phyloP scores from a whole-genome alignment of 2,888 invertebrate species.

The Microctonus aethiopoides region DNA sequence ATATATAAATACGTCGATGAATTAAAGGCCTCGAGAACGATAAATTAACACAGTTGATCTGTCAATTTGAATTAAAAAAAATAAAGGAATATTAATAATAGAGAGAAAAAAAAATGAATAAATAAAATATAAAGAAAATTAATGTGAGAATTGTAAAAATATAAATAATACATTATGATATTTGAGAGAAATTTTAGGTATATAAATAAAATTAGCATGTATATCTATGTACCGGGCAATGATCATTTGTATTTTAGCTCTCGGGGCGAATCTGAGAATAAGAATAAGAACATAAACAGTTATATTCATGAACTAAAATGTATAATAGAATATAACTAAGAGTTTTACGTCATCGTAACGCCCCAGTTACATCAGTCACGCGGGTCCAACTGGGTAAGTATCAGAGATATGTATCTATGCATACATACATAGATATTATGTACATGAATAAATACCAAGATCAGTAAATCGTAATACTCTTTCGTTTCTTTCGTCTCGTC shows the following conservation, averaged over 20 bases:
- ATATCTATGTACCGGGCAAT: not conserved
- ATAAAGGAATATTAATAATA: not conserved
- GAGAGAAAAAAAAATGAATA: too few relatives aligned
- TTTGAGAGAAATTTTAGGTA: not conserved
- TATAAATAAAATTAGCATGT: not conserved
- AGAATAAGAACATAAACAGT: not conserved
- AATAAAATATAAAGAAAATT: too few relatives aligned
- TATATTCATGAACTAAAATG: not conserved
- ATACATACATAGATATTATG: constrained; percentile 6
- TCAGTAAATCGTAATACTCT: constrained; percentile 24
- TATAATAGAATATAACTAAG: constrained; percentile 37
- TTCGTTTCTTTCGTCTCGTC: constrained; percentile 14
- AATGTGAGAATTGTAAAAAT: not conserved
- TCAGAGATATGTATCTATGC: constrained; percentile 18
- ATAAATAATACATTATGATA: not conserved
- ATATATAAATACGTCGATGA: constrained; percentile 40
- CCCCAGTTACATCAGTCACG: constrained; percentile 60
- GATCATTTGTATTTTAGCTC: not conserved
- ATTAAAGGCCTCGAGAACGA: too few relatives aligned
- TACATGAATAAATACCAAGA: constrained; percentile 5
- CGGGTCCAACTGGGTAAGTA: constrained; percentile 47
- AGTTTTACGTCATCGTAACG: constrained; percentile 55
- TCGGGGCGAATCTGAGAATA: not conserved
- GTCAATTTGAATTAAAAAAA: not conserved
- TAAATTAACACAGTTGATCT: not conserved